These are phyloP conservation scores for Cremastinae sp. DNA, from an alignment of 2,888 invertebrate species.

Conservation along the genomic window DNA sequence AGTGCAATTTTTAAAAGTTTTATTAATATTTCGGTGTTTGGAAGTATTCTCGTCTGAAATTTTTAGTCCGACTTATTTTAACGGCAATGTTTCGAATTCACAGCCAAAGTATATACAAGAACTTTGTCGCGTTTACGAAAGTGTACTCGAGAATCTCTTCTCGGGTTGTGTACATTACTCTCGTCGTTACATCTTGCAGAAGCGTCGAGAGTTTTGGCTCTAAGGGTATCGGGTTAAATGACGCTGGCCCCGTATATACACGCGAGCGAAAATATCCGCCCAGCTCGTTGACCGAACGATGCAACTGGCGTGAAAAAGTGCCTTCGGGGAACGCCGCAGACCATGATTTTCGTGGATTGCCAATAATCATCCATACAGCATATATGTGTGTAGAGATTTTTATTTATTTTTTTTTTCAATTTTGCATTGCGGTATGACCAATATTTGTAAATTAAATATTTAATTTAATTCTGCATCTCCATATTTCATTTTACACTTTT, in stretches of 20 bases:
- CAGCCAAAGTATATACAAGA: not conserved
- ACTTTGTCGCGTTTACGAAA: slow-evolving; percentile 7
- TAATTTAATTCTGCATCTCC: no score
- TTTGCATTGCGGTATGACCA: no score
- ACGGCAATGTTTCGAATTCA: no score
- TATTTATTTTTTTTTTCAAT: no score
- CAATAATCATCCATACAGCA: no score
- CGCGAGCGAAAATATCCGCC: slow-evolving; percentile 14
- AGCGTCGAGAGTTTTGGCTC: slow-evolving; percentile 38
- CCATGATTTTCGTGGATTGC: slow-evolving; percentile 22
- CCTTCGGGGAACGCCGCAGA: slow-evolving; percentile 15
- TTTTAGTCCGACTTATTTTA: no score
- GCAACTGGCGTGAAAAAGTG: slow-evolving; percentile 28
- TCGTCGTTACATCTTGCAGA: slow-evolving; percentile 1
- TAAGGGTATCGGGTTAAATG: slow-evolving; percentile 49
- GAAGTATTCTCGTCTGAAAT: not conserved
- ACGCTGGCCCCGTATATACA: slow-evolving; percentile 13
- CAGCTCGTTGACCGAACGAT: slow-evolving; percentile 40
- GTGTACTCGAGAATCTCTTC: slow-evolving; percentile 18
- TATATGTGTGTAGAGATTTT: no score
- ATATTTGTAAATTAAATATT: no score
- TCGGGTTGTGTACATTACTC: slow-evolving; percentile 4
- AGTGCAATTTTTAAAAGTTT: no score
- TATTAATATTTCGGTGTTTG: not conserved
- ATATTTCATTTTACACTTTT: no score